Percentiles rank a stretch among this genome's conserved stretches.
Evolutionary conservation across 2,113 vertebrate genomes (phyloP).

Genomic region (Forbesichthys agassizii): DNA sequence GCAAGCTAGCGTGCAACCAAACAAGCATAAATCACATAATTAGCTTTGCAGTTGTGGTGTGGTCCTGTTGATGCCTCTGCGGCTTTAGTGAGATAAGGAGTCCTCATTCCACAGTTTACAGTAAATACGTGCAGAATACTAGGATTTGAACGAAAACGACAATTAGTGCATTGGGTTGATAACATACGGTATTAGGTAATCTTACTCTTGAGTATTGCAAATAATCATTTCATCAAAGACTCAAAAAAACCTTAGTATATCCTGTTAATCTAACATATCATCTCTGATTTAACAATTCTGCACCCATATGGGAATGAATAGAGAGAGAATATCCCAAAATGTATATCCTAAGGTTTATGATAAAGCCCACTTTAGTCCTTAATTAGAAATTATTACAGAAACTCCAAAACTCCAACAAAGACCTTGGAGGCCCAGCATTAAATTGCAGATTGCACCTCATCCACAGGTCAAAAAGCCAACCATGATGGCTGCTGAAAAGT

Average conservation of each 20-base stretch:
- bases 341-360: constrained; percentile 1
- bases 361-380: background rate
- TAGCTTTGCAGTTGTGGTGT: constrained; percentile 65
- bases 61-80: constrained; percentile 65
- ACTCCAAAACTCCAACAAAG: background rate
- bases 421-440: background rate
- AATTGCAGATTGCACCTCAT: constrained; percentile 9
- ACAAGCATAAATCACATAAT: constrained; percentile 74
- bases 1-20: constrained; percentile 67
- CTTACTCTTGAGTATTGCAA: constrained; percentile 55
- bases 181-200: constrained; percentile 63
- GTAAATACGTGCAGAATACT: constrained; percentile 60
- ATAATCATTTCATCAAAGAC: constrained; percentile 60
- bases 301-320: constrained; percentile 14
- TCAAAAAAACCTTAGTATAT: constrained; percentile 56
- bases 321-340: background rate
- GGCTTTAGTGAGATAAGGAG: constrained; percentile 66
- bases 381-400: background rate
- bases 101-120: constrained; percentile 54
- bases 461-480: constrained; percentile 40
- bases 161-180: constrained; percentile 61
- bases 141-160: constrained; percentile 61
- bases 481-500: constrained; percentile 54
- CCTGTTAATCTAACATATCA: constrained; percentile 42
- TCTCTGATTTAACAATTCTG: constrained; percentile 32